Evolutionary conservation across 2,888 invertebrate species (phyloP).

Genomic region (Carterocephalus palaemon): DNA sequence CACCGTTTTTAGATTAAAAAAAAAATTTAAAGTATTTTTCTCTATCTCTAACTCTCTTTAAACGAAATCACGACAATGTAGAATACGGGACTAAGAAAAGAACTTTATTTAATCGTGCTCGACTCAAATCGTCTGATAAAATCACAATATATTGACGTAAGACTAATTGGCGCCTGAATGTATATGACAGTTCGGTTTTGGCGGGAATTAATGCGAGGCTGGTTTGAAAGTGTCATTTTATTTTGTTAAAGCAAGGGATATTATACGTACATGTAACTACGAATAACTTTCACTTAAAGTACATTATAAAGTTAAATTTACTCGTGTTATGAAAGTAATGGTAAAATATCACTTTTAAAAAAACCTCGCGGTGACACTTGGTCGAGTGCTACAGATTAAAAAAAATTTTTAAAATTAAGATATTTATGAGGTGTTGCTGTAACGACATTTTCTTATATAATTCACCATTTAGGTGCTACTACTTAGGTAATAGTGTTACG

Average conservation of each 20-base stretch:
- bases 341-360: not conserved
- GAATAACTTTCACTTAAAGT: no score
- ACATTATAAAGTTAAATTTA: no score
- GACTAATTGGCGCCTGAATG: slow-evolving; percentile 18
- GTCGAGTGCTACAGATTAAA: slow-evolving; percentile 29
- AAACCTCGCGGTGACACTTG: slow-evolving; percentile 17
- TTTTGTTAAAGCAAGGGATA: no score
- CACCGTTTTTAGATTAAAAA: slow-evolving; percentile 69
- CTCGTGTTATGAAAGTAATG: no score
- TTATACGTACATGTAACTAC: no score
- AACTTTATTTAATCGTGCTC: slow-evolving; percentile 26
- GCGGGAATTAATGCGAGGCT: slow-evolving; percentile 11
- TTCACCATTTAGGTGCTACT: slow-evolving; percentile 72
- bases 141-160: not conserved
- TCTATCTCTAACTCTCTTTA: slow-evolving; percentile 42
- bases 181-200: slow-evolving; percentile 13
- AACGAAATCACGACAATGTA: slow-evolving; percentile 47
- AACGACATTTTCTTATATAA: slow-evolving; percentile 41
- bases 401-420: slow-evolving; percentile 35
- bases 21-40: slow-evolving; percentile 34
- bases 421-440: slow-evolving; percentile 48
- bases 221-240: slow-evolving; percentile 4
- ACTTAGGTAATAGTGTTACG: slow-evolving; percentile 54
- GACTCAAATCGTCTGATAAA: slow-evolving; percentile 24
- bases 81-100: slow-evolving; percentile 51